Percentiles rank a stretch among this genome's conserved stretches.
phyloP scores from a whole-genome alignment of 2,888 invertebrate genomes.

The Chloromyia formosa region DNA sequence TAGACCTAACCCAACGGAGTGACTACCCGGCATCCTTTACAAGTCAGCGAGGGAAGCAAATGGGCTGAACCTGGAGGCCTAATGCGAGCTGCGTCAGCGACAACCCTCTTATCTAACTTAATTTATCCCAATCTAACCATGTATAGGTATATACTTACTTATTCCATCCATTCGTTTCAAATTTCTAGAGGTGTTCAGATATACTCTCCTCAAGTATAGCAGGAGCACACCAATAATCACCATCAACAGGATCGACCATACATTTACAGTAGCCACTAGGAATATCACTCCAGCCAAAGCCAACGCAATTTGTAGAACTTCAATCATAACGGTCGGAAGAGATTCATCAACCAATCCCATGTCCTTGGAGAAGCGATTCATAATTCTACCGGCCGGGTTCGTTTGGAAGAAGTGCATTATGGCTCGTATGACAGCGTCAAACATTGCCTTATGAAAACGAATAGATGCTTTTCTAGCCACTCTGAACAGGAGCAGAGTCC shows the following conservation, averaged over 20 bases:
- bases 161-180: slow-evolving; percentile 83
- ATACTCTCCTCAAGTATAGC: slow-evolving; percentile 77
- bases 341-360: slow-evolving; percentile 71
- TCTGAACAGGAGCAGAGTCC: slow-evolving; percentile 66
- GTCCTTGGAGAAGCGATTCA: slow-evolving; percentile 91
- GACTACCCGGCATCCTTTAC: no score
- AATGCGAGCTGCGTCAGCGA: no score
- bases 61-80: no score
- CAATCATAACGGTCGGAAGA: slow-evolving; percentile 63
- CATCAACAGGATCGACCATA: slow-evolving; percentile 76
- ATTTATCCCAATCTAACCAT: no score
- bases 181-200: slow-evolving; percentile 81
- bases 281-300: slow-evolving; percentile 81
- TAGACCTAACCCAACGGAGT: no score
- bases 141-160: no score
- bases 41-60: no score
- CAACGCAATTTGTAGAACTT: slow-evolving; percentile 75
- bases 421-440: slow-evolving; percentile 78
- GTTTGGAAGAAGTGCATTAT: slow-evolving; percentile 89
- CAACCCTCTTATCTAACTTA: no score
- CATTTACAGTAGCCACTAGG: slow-evolving; percentile 80
- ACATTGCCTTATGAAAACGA: slow-evolving; percentile 84
- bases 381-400: slow-evolving; percentile 82
- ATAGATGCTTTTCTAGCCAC: slow-evolving; percentile 79
- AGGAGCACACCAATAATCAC: slow-evolving; percentile 76